Conservation (phyloP, 37 sponge, comb jelly and placozoan species). For the Oopsacas minuta region DNA sequence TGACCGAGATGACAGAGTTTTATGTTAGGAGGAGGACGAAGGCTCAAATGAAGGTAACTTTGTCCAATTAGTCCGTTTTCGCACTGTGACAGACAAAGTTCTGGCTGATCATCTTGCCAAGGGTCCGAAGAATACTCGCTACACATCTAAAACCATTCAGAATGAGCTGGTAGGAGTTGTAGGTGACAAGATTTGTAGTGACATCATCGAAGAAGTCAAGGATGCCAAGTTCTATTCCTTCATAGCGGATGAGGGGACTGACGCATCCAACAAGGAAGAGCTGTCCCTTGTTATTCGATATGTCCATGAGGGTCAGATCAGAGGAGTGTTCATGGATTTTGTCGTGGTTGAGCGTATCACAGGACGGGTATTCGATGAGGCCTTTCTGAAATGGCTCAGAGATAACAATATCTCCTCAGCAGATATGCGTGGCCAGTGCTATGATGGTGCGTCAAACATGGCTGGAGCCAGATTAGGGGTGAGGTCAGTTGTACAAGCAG, state of each 20-base stretch:
- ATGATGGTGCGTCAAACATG: no score
- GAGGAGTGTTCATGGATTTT: conserved; percentile 17
- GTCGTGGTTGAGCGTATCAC: conserved; percentile 30
- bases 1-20: conserved; percentile 38
- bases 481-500: no score
- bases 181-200: background rate
- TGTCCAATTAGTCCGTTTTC: conserved; percentile 38
- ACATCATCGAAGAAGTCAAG: background rate
- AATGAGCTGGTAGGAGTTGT: conserved; percentile 37
- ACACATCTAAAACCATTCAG: conserved; percentile 60
- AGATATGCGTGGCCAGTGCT: no score
- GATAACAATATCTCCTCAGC: background rate
- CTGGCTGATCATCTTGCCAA: conserved; percentile 24
- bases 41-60: conserved; percentile 40
- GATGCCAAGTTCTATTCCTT: conserved; percentile 26
- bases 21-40: background rate
- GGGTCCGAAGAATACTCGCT: conserved; percentile 40
- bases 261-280: conserved; percentile 28
- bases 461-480: no score
- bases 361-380: conserved; percentile 6
- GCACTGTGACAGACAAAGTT: conserved; percentile 42
- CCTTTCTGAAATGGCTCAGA: conserved; percentile 23
- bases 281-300: no score
- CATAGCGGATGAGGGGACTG: conserved; percentile 31
- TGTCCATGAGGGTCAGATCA: background rate